Base-by-base conservation (phyloP, 2,888 invertebrate species). In the Drosophila nigritarsus region DNA sequence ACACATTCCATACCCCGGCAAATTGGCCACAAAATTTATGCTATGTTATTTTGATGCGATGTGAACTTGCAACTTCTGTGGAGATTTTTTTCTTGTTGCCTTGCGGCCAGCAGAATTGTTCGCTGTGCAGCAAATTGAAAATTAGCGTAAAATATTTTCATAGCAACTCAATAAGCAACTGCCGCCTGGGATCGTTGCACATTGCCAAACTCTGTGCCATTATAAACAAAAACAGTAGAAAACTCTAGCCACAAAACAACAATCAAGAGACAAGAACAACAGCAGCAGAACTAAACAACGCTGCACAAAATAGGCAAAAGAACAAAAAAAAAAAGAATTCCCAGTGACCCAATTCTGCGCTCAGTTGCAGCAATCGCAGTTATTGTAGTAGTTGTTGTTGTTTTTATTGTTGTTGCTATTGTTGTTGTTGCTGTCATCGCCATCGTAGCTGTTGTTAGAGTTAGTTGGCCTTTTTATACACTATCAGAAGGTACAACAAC, bases 281-380 rank as follows among this genome's bases (percentile, higher is more conserved):
- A 56, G 6, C 64, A 66, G 18, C 66, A 40, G 29, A 38, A 72
- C 65, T 65, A 61, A 76, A 60, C 68, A 85, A 75, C 74, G 74
- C 73, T 83, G 82, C 83, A 88, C 78, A 84, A 87, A 80, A 80
- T 75, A 68, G 75, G 64, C 69, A 78, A 75, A 70, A 73, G 66
- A 73, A 73, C 73, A 80, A 60, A 75, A 65, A 67, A 51, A 65
- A 76, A 82, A 83, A 88, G 78, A 88, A 87, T 87, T 88, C 88
- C 86, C 86, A 86, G 86, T 87, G 86, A 87, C 86, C 86, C 67
- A 88, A 88, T 87, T 87, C 80, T 88, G 81, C 69, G 53, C 69
- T 79, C 63, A 67, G 78, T 80, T 75, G 80, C 80, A 73, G 80
- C 74, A 69, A 80, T 80, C 80, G 77, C 74, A 78, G 78, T 78